Conservation (phyloP, 2,797 vertebrate species). For the Hippocampus kuda region DNA sequence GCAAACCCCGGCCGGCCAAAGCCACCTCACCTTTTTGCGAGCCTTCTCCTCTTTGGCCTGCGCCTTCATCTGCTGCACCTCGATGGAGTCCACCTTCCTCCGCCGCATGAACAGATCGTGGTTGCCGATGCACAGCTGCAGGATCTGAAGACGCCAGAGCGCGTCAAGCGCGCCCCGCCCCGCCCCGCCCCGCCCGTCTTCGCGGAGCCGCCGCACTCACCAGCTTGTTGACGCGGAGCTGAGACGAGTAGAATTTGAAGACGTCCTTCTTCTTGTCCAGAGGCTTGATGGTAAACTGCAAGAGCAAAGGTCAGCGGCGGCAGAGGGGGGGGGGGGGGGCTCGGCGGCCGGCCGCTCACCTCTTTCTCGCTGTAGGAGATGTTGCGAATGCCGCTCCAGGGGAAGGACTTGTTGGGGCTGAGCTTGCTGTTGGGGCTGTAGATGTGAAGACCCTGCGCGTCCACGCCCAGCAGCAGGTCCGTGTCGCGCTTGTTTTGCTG, state of each 20-base stretch:
- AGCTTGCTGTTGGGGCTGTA: slow-evolving; percentile 85
- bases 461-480: slow-evolving; percentile 80
- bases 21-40: slow-evolving; percentile 76
- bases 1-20: too few relatives aligned
- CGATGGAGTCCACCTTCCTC: slow-evolving; percentile 85
- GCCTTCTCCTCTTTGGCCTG: slow-evolving; percentile 89
- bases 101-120: slow-evolving; percentile 88
- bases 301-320: not conserved
- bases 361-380: slow-evolving; percentile 90
- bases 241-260: slow-evolving; percentile 90
- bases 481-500: slow-evolving; percentile 88
- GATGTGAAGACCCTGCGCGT: slow-evolving; percentile 86
- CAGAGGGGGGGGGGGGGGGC: not conserved
- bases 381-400: slow-evolving; percentile 85
- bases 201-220: slow-evolving; percentile 39
- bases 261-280: slow-evolving; percentile 89
- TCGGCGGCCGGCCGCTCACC: slow-evolving; percentile 56
- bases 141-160: slow-evolving; percentile 60
- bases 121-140: slow-evolving; percentile 87
- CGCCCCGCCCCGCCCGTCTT: too few relatives aligned
- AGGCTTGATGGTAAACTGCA: slow-evolving; percentile 85
- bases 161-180: not conserved
- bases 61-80: slow-evolving; percentile 92
- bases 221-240: slow-evolving; percentile 85
- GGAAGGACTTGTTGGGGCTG: slow-evolving; percentile 82